These are phyloP conservation scores for Melipona quadrifasciata DNA, from an alignment of 1,140 invertebrate genomes.

Conservation along the genomic window DNA sequence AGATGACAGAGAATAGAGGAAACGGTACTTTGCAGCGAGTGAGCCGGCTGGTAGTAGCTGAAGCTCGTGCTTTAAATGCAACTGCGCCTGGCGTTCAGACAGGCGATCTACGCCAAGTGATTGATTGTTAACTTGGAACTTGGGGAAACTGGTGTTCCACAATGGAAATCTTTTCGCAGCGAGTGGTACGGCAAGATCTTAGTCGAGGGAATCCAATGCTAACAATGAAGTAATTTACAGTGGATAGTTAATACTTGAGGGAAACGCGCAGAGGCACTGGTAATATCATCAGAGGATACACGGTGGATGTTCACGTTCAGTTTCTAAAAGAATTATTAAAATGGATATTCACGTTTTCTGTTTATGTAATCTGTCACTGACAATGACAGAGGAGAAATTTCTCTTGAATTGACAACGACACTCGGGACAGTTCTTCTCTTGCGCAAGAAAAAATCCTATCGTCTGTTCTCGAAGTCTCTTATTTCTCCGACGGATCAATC, in stretches of 20 bases:
- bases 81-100: neutral
- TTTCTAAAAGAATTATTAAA: neutral
- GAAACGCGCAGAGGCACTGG: neutral
- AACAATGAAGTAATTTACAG: neutral
- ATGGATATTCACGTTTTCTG: neutral
- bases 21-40: neutral
- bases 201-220: neutral
- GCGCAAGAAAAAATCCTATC: neutral
- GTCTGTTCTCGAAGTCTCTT: neutral
- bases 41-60: neutral
- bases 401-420: neutral
- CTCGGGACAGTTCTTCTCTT: neutral
- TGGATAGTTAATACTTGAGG: neutral
- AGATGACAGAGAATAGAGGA: neutral
- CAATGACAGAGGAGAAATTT: neutral
- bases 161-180: neutral
- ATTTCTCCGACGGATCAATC: neutral
- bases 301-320: neutral
- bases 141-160: neutral
- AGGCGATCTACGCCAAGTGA: neutral
- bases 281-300: neutral
- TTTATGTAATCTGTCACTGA: no score
- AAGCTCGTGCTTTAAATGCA: slow-evolving; percentile 4
- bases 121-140: slow-evolving; percentile 15
- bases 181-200: neutral